Percentiles rank a stretch among this genome's conserved stretches.
Evolutionary conservation across 2,797 vertebrate genomes (phyloP).

Genomic region (Scyliorhinus canicula): DNA sequence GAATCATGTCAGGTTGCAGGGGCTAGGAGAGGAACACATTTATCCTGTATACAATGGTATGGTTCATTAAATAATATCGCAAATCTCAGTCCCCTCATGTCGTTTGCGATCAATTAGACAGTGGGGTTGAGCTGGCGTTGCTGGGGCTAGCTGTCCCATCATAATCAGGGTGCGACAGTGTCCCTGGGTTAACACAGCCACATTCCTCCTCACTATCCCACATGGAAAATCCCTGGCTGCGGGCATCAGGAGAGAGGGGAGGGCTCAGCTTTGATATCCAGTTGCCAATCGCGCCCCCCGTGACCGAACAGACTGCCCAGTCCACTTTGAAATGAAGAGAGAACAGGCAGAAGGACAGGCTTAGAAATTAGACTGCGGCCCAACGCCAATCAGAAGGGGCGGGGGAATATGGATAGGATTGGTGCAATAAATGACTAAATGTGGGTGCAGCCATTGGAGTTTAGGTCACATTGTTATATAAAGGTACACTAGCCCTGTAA

Average conservation of each 20-base stretch:
- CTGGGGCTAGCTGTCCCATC: no score
- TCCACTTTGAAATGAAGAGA: not conserved
- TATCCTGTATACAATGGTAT: not conserved
- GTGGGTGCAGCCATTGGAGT: not conserved
- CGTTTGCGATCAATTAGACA: not conserved
- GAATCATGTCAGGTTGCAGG: no score
- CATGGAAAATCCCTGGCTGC: no score
- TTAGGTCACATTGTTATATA: constrained; percentile 3
- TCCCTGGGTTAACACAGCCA: no score
- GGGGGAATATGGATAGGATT: not conserved
- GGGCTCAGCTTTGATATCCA: no score
- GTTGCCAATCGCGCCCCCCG: not conserved
- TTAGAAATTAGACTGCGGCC: no score
- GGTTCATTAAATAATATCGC: not conserved
- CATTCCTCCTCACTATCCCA: no score
- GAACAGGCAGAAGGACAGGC: not conserved
- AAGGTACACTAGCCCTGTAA: not conserved
- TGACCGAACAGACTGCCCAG: not conserved
- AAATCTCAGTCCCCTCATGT: not conserved
- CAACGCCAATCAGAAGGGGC: not conserved
- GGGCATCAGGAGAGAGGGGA: no score
- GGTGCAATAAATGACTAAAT: not conserved
- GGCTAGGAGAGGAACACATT: not conserved
- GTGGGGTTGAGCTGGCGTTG: not conserved
- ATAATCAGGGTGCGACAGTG: no score